Base-by-base conservation (phyloP, 2,888 invertebrate species). In the Caenorhabditis sulstoni region DNA sequence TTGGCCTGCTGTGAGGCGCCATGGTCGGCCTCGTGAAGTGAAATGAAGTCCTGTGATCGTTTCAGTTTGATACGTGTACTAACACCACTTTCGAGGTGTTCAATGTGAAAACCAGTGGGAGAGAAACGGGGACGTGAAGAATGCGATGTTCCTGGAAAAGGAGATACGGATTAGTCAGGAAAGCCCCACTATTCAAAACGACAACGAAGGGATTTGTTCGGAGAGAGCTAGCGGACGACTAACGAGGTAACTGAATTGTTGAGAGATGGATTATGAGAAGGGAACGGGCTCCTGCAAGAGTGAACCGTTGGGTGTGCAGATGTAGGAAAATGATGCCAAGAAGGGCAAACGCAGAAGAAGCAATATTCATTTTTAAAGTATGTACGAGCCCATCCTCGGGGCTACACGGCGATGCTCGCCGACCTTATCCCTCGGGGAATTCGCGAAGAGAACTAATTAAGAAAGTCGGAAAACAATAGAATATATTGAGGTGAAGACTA, bases 21-120 rank as follows among this genome's bases (percentile, higher is more conserved):
- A 59, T 71, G 66, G 23, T 78, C 78, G 66, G 66, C 78, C 55
- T 78, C 78, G 39, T 78, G 78, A 29, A 78, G 55, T n/a, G 78
- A 71, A 18, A 78, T 64, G 57, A 79, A 62, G 73, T 79, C 79
- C 66, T 79, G 73, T 73, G 79, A 55, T 50, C 79, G 79, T 68
- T 79, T 79, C 79, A 79, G 79, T 35, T 79, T 79, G 79, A 67
- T 44, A 47, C n/a, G 22, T 71, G 44, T 39, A 50, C 22, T 50
- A 73, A 64, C 73, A 73, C 73, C 71, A 59, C 41, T 47, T 20
- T 0, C 29, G 55, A 29, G 59, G 59, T 68, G 68, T 59, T 67
- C 29, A 5, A 47, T 7, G 18, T 29, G 29, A 29, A 29, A 29
- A 5, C 49, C 12, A n/a, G n/a, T n/a, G n/a, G n/a, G n/a, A n/a